These are phyloP conservation scores for Myocastor coypus DNA, from an alignment of 2,113 vertebrate genomes.

Conservation along the genomic window DNA sequence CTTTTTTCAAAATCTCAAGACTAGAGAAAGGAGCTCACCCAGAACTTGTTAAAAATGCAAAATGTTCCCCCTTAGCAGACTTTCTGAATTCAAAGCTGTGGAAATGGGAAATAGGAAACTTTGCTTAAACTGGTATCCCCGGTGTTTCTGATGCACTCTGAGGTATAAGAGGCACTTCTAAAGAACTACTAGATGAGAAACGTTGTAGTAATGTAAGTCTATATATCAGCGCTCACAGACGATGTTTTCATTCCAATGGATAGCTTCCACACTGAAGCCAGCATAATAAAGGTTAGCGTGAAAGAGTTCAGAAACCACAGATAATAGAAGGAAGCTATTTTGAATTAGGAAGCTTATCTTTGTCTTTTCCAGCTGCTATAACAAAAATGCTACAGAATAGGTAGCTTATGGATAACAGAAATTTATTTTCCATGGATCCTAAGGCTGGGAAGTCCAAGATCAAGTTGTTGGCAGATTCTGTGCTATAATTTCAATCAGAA, in stretches of 20 bases:
- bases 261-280: background rate
- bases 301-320: background rate
- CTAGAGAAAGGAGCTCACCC: background rate
- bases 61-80: background rate
- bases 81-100: background rate
- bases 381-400: background rate
- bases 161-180: background rate
- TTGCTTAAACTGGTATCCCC: background rate
- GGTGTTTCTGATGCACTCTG: background rate
- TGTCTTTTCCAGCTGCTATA: background rate
- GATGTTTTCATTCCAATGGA: conserved; percentile 5
- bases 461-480: background rate
- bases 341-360: background rate
- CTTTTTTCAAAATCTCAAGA: background rate
- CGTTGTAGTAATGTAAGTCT: background rate
- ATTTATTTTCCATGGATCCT: background rate
- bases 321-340: background rate
- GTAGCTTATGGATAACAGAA: background rate
- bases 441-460: background rate
- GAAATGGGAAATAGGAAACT: background rate
- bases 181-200: background rate
- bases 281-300: background rate
- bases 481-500: background rate
- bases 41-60: conserved; percentile 43
- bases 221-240: background rate